phyloP scores from a whole-genome alignment of 2,888 invertebrate genomes.

The Thereva nobilitata region DNA sequence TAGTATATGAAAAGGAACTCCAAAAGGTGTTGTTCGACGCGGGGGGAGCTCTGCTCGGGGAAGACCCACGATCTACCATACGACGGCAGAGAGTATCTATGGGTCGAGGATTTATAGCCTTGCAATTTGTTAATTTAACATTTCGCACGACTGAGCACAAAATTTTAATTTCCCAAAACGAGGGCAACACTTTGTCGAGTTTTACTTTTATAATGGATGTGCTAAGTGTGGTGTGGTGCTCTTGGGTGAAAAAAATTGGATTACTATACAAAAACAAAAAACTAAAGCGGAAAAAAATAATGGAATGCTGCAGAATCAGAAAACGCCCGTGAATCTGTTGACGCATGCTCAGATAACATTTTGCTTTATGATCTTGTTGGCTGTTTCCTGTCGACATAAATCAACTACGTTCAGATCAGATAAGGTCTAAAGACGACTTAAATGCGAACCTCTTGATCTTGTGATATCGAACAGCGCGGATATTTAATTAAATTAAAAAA shows the following conservation, averaged over 20 bases:
- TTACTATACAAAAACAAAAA: neutral
- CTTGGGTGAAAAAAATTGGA: neutral
- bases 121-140: constrained; percentile 6
- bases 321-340: neutral
- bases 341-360: constrained; percentile 13
- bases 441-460: constrained; percentile 12
- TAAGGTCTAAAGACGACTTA: constrained; percentile 18
- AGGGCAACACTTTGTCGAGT: neutral
- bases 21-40: too few species aligned
- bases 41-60: too few species aligned
- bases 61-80: too few species aligned
- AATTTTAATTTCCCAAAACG: constrained; percentile 7
- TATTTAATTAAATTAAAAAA: constrained; percentile 13
- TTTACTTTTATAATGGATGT: too few species aligned
- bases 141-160: neutral
- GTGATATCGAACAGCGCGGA: constrained; percentile 10
- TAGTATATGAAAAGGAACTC: too few species aligned
- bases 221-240: neutral
- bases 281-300: constrained; percentile 1
- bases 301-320: neutral
- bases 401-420: constrained; percentile 15
- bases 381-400: constrained; percentile 17
- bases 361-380: constrained; percentile 25
- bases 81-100: too few species aligned
- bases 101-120: constrained; percentile 3